phyloP scores from a whole-genome alignment of 2,113 vertebrate genomes.

The Gadus chalcogrammus region DNA sequence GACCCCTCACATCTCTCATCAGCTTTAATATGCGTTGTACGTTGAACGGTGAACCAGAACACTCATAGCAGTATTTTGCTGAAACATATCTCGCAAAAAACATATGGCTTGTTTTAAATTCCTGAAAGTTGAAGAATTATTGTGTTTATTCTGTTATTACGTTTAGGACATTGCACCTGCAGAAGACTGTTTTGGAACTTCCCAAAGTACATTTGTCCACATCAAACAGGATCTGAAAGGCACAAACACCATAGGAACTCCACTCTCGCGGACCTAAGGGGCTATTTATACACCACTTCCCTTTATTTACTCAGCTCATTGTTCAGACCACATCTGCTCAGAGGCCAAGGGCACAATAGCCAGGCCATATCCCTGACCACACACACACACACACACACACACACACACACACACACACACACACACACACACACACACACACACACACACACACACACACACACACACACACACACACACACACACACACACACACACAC shows the following conservation, averaged over 20 bases:
- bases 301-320: slow-evolving; percentile 81
- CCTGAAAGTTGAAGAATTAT: neutral
- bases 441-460: slow-evolving; percentile 17
- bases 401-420: slow-evolving; percentile 11
- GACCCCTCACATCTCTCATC: slow-evolving; percentile 29
- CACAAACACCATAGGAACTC: slow-evolving; percentile 37
- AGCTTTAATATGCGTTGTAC: too few relatives aligned
- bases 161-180: slow-evolving; percentile 38
- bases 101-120: too few relatives aligned
- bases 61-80: too few relatives aligned
- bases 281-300: slow-evolving; percentile 79
- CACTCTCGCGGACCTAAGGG: slow-evolving; percentile 54
- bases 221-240: slow-evolving; percentile 45
- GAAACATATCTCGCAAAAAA: too few relatives aligned
- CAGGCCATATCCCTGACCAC: slow-evolving; percentile 56
- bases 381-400: slow-evolving; percentile 44
- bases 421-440: slow-evolving; percentile 11
- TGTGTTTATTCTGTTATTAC: neutral
- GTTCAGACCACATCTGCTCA: slow-evolving; percentile 80
- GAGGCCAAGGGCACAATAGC: slow-evolving; percentile 72
- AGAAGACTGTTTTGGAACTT: slow-evolving; percentile 40
- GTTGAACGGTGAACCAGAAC: too few relatives aligned
- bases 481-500: slow-evolving; percentile 4
- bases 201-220: slow-evolving; percentile 45
- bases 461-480: slow-evolving; percentile 2